Base-by-base conservation (phyloP, 2,888 invertebrate genomes). In the Himalopsyche kuldschensis region DNA sequence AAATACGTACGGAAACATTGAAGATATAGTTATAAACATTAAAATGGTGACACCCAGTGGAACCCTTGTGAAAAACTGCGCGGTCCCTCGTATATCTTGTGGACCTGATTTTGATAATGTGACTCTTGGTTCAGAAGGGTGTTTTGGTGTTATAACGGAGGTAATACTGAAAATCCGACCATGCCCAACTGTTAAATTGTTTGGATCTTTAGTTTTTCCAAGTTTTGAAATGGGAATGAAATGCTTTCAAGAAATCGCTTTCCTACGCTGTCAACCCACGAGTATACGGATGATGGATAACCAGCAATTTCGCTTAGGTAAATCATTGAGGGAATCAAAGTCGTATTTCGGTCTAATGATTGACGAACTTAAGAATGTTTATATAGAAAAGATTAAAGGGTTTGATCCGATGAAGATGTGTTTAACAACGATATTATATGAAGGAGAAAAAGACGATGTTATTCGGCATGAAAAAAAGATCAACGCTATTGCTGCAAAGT, bases 251-350 rank as follows among this genome's bases (percentile, higher is more conserved):
- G 98, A 99, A 90, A 94, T 96, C 17, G 96, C 96, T 0, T 90
- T 90, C 41, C 93, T 95, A 88, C 93, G 98, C 80, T 96, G 97
- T 88, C 98, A 99, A 88, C 99, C 99, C 0, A 96, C 99, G n/a
- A 99, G 99, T 24, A 96, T 99, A 85, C 93, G 99, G 30, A 92
- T 99, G 11, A 97, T 99, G 96, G 99, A 99, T 90, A 99, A 99
- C 88, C 97, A 98, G 87, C 99, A 99, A 92, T 99, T 99, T 89
- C 94, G 96, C 86, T 97, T 99, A 90, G 99, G 97, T 0, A 95
- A 96, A 89, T 94, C 95, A 0, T 90, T 97, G 5, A 94, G 96
- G 87, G 93, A 94, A 0, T 92, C 47, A 84, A 90, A 87, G 84
- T 90, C 90, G 0, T 94, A 95, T 92, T 92, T 94, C 30, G 93